Base-by-base conservation (phyloP, 2,113 vertebrate species). In the Bambusicola thoracicus region DNA sequence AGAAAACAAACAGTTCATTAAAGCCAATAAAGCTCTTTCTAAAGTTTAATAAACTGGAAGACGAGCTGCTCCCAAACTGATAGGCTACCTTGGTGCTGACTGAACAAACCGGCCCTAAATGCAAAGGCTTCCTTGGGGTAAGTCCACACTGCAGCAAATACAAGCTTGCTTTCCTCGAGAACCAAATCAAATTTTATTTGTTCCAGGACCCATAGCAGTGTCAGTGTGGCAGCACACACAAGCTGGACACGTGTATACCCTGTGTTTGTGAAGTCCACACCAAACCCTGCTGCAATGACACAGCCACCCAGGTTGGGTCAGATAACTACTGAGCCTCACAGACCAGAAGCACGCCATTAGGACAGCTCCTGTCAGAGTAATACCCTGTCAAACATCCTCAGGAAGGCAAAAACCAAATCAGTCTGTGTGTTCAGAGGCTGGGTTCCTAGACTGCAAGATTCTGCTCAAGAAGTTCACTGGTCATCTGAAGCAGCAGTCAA, bases 131-230 rank as follows among this genome's bases (percentile, higher is more conserved):
- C 62, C 46, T 13, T 11, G 14, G 53, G 53, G 11, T 38, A 70
- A 3, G 14, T 18, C 19, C 25, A 4, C 55, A 2, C 30, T 43
- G 48, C 43, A 51, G 21, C 25, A 30, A 38, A 53, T 13, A n/a
- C 46, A 61, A 40, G 22, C 1, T 80, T 27, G 11, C 43, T 73
- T 69, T 40, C 29, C 30, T 13, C 18, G 8, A n/a, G 18, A 7
- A 19, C 24, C 20, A 53, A 65, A 6, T 1, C 49, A 58, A 13
- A 13, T 36, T 40, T 41, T 14, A 3, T 9, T 40, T 16, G 7
- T 15, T 27, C 13, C 6, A 3, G 48, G 2, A n/a, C 3, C 38
- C 34, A 3, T 1, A 3, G n/a, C 7, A n/a, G 48, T 2, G 8
- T 17, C 30, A 43, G 44, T 2, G 38, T 51, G 82, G 51, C 56